phyloP scores from a whole-genome alignment of 2,113 vertebrate species.

The Benitochromis conjunctus region DNA sequence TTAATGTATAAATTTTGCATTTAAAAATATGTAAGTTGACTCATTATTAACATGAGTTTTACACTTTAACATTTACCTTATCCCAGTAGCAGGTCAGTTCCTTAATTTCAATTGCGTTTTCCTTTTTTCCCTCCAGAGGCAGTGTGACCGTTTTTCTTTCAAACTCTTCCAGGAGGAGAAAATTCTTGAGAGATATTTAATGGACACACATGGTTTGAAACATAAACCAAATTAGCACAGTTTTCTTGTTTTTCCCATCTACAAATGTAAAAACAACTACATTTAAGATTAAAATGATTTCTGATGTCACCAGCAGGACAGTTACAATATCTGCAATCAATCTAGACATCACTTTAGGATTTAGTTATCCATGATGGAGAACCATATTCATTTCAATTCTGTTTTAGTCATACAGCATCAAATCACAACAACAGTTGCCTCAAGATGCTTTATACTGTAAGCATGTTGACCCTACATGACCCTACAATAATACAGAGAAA shows the following conservation, averaged over 20 bases:
- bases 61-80: constrained; percentile 58
- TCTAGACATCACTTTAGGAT: neutral
- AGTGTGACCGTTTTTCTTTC: neutral
- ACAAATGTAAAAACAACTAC: neutral
- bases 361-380: neutral
- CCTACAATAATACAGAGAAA: neutral
- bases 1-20: neutral
- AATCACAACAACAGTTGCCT: neutral
- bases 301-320: neutral
- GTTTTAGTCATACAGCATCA: neutral
- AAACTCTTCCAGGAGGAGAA: constrained; percentile 40
- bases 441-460: neutral
- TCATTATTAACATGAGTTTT: neutral
- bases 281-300: neutral
- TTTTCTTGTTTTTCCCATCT: neutral
- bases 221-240: neutral
- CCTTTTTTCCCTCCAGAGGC: constrained; percentile 50
- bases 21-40: neutral
- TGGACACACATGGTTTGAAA: neutral
- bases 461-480: neutral
- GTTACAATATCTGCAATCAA: neutral
- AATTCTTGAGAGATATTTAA: constrained; percentile 1
- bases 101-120: constrained; percentile 67
- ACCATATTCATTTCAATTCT: neutral
- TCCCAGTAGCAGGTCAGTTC: constrained; percentile 87